A percentile compares a stretch with the other conserved stretches of the same genome.
These are phyloP conservation scores for Petrosia ficiformis DNA, from an alignment of 37 sponge, comb jelly and placozoan genomes.

Conservation along the genomic window DNA sequence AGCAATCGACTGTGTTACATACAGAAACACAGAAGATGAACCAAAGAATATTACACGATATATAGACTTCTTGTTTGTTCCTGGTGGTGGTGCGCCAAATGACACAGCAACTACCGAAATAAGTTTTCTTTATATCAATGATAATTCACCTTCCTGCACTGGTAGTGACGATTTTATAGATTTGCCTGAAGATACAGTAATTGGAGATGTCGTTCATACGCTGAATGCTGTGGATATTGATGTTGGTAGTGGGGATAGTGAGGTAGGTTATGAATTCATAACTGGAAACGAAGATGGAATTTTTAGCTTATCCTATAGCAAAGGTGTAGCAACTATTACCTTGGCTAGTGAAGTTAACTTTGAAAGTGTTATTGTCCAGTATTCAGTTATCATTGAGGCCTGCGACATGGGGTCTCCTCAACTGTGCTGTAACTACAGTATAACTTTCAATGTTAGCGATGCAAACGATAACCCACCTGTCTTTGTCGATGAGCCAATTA, in stretches of 20 bases:
- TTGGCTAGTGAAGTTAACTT: slow-evolving; percentile 22
- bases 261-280: slow-evolving; percentile 14
- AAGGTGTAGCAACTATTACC: slow-evolving; percentile 11
- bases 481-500: slow-evolving; percentile 16
- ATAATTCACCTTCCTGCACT: slow-evolving; percentile 50
- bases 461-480: slow-evolving; percentile 53
- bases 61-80: slow-evolving; percentile 59
- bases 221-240: slow-evolving; percentile 53
- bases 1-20: slow-evolving; percentile 48
- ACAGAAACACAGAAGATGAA: slow-evolving; percentile 57
- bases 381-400: slow-evolving; percentile 20
- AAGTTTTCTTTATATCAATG: slow-evolving; percentile 58
- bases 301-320: slow-evolving; percentile 3
- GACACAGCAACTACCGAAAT: slow-evolving; percentile 48
- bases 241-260: slow-evolving; percentile 38
- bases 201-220: slow-evolving; percentile 1
- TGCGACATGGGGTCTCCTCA: slow-evolving; percentile 47
- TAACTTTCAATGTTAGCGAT: slow-evolving; percentile 32
- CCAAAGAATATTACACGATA: slow-evolving; percentile 46
- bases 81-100: slow-evolving; percentile 72
- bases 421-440: slow-evolving; percentile 34
- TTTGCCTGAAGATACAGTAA: slow-evolving; percentile 21
- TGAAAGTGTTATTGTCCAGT: slow-evolving; percentile 7
- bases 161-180: not conserved
- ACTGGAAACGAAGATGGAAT: slow-evolving; percentile 15